Conservation (phyloP, 2,888 invertebrate genomes). For the Phaonia tiefii region DNA sequence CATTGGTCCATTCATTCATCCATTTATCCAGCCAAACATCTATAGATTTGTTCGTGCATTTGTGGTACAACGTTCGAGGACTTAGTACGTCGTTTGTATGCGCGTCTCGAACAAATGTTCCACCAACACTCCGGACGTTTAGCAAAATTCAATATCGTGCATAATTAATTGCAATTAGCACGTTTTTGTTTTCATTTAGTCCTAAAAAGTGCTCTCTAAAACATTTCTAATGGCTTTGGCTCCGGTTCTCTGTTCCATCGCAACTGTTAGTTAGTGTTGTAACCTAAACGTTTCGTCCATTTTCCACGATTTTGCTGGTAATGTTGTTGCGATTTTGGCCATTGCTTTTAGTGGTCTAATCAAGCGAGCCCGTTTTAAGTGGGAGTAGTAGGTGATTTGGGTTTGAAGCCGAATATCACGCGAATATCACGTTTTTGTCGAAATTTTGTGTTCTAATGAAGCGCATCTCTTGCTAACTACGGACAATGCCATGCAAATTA, state of each 20-base stretch:
- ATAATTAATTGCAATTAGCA: slow-evolving; percentile 81
- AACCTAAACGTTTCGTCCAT: slow-evolving; percentile 50
- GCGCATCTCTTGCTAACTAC: slow-evolving; percentile 58
- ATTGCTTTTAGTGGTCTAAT: slow-evolving; percentile 22
- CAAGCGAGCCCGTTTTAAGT: slow-evolving; percentile 18
- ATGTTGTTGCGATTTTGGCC: slow-evolving; percentile 28
- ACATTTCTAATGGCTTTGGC: slow-evolving; percentile 18
- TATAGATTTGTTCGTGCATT: slow-evolving; percentile 46
- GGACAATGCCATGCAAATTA: slow-evolving; percentile 21
- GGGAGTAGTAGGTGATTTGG: neutral
- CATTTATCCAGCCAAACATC: neutral
- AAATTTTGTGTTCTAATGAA: slow-evolving; percentile 62
- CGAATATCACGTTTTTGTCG: slow-evolving; percentile 56
- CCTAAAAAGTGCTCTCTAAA: slow-evolving; percentile 45
- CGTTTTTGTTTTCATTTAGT: slow-evolving; percentile 74
- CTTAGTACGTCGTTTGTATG: slow-evolving; percentile 13
- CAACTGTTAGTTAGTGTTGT: slow-evolving; percentile 27
- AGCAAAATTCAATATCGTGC: slow-evolving; percentile 79
- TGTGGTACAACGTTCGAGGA: slow-evolving; percentile 23
- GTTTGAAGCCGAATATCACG: slow-evolving; percentile 27
- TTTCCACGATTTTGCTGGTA: slow-evolving; percentile 14
- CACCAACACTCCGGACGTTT: slow-evolving; percentile 69
- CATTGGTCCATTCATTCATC: neutral
- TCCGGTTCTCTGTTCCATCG: neutral
- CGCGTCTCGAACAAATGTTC: slow-evolving; percentile 38